A percentile compares a stretch with the other conserved stretches of the same genome.
Conservation (phyloP, 1,140 invertebrate species). For the Euschistus heros region DNA sequence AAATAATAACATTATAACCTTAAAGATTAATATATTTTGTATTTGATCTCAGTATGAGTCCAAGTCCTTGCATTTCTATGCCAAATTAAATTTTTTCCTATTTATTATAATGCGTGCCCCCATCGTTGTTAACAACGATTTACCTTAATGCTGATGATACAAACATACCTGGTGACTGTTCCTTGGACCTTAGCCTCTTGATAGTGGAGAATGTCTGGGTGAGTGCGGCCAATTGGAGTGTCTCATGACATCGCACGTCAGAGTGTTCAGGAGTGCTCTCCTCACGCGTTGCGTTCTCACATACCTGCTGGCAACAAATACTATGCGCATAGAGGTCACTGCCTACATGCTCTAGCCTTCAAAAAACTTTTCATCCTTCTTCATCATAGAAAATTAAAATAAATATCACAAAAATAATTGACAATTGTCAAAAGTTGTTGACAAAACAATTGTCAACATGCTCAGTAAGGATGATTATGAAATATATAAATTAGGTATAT, state of each 20-base stretch:
- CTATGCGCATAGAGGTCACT: background rate
- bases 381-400: background rate
- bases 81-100: too few relatives aligned
- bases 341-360: background rate
- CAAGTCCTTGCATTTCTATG: too few relatives aligned
- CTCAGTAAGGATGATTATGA: too few relatives aligned
- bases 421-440: too few relatives aligned
- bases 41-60: too few relatives aligned
- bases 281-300: background rate
- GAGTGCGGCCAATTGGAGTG: slow-evolving; percentile 32
- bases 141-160: too few relatives aligned
- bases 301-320: background rate
- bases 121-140: too few relatives aligned
- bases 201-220: slow-evolving; percentile 34
- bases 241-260: slow-evolving; percentile 12
- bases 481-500: too few relatives aligned
- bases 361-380: background rate
- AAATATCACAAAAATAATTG: background rate
- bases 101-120: too few relatives aligned
- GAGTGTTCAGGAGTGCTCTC: background rate
- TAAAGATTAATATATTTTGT: too few relatives aligned
- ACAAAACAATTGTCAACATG: too few relatives aligned
- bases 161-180: slow-evolving; percentile 8
- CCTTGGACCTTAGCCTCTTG: slow-evolving; percentile 31
- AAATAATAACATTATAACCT: too few relatives aligned